Percentiles rank a stretch among this genome's conserved stretches.
phyloP scores from a whole-genome alignment of 2,113 vertebrate genomes.

The human region DNA sequence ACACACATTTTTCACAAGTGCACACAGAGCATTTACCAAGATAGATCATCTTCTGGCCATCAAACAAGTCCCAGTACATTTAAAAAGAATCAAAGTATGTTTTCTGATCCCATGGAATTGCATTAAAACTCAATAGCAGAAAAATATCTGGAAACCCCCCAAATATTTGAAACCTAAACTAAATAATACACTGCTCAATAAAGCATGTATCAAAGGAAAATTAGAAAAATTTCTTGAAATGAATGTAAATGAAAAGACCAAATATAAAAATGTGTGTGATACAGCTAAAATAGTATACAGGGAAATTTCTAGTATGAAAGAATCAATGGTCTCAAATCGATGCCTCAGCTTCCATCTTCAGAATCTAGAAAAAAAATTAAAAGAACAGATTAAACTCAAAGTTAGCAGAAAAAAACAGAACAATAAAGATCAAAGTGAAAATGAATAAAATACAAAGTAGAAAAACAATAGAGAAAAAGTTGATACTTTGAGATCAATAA shows the following conservation, averaged over 20 bases:
- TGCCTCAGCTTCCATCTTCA: neutral
- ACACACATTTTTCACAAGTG: neutral
- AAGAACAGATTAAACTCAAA: neutral
- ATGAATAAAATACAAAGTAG: neutral
- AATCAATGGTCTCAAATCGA: neutral
- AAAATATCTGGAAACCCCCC: neutral
- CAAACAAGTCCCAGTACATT: neutral
- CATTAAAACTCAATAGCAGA: neutral
- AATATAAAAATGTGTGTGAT: neutral
- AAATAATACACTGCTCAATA: neutral
- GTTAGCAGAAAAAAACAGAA: neutral
- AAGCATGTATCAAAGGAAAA: conserved; percentile 14
- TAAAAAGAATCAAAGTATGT: neutral
- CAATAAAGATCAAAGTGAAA: neutral
- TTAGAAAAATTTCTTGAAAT: neutral
- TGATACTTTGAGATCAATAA: neutral
- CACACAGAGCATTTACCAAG: neutral
- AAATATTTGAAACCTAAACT: neutral
- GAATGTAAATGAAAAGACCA: neutral
- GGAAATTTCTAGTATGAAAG: neutral
- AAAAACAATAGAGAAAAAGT: neutral
- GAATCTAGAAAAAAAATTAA: conserved; percentile 11
- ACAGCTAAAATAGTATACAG: neutral
- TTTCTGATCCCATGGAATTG: neutral
- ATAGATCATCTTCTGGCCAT: neutral